Percentiles rank a stretch among this genome's conserved stretches.
Conservation (phyloP, 2,113 vertebrate genomes). For the Melanostigma gelatinosum region DNA sequence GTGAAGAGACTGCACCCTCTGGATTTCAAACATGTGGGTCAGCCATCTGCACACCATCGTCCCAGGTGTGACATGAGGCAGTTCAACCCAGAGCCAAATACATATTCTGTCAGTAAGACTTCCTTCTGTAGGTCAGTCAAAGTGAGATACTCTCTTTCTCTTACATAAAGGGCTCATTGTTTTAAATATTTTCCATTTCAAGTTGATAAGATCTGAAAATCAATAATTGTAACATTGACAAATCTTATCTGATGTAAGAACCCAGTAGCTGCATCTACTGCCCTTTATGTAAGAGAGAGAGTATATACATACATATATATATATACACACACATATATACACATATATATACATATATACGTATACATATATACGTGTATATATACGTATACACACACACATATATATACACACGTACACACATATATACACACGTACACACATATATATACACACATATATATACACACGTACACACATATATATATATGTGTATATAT, state of each 20-base stretch:
- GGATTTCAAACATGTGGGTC: constrained; percentile 20
- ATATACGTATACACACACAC: too few species aligned
- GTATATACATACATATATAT: too few species aligned
- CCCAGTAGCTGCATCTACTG: neutral
- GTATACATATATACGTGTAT: too few species aligned
- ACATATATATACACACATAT: too few species aligned
- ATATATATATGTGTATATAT: too few species aligned
- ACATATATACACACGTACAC: too few species aligned
- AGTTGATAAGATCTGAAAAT: neutral
- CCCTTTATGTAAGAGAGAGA: too few species aligned
- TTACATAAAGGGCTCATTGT: neutral
- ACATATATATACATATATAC: too few species aligned
- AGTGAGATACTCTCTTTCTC: neutral
- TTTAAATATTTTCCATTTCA: neutral
- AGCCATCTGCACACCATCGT: neutral
- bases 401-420: too few species aligned
- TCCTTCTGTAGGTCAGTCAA: neutral
- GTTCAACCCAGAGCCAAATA: neutral
- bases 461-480: too few species aligned
- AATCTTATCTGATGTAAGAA: neutral
- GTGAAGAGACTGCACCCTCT: constrained; percentile 1
- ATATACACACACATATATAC: too few species aligned
- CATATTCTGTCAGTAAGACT: neutral
- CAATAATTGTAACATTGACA: neutral
- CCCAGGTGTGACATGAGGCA: neutral